Percentiles rank a stretch among this genome's conserved stretches.
Conservation (phyloP, 2,888 invertebrate species). For the Eledone cirrhosa region DNA sequence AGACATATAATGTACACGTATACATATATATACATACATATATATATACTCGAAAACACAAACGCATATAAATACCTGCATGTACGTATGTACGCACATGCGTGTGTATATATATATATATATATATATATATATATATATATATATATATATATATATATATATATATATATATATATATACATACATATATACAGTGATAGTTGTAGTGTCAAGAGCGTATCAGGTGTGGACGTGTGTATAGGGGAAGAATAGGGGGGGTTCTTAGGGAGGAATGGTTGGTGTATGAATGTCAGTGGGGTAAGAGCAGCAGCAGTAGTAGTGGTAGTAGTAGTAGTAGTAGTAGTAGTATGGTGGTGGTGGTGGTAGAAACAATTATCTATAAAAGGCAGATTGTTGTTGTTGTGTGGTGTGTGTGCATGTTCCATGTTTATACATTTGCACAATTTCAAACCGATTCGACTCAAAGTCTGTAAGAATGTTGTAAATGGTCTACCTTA, state of each 20-base stretch:
- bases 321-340: not conserved
- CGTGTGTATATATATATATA: not conserved
- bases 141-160: conserved; percentile 4
- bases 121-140: not conserved
- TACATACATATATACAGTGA: not conserved
- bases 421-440: too few species aligned
- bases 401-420: too few species aligned
- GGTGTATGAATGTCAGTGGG: not conserved
- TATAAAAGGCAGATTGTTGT: too few species aligned
- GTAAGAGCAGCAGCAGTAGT: not conserved
- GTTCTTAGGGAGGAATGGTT: not conserved
- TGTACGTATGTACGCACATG: not conserved
- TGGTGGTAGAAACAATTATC: too few species aligned
- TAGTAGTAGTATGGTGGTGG: too few species aligned
- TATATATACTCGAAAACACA: too few species aligned
- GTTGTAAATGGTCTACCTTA: too few species aligned
- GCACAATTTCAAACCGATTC: too few species aligned
- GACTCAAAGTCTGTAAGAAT: too few species aligned
- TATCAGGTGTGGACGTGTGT: not conserved
- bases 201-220: not conserved
- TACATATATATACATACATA: not conserved
- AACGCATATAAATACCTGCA: not conserved
- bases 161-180: conserved; percentile 9
- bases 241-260: not conserved
- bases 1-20: not conserved